Evolutionary conservation across 2,113 vertebrate species (phyloP).

Genomic region (Thalassarche chlororhynchos): DNA sequence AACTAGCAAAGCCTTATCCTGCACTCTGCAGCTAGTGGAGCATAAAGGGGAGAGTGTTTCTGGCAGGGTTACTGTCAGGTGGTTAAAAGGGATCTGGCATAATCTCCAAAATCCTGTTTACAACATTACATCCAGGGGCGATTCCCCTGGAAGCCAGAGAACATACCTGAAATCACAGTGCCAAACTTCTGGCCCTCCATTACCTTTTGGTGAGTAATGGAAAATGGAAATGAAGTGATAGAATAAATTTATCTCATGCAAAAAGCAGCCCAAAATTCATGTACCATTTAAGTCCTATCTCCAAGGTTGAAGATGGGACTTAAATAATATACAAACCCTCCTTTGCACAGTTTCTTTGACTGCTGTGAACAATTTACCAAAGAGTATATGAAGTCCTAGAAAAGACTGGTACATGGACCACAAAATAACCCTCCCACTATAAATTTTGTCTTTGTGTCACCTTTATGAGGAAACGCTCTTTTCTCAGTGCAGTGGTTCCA

Average conservation of each 20-base stretch:
- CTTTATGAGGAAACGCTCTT: not conserved
- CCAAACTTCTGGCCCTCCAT: not conserved
- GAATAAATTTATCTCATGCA: not conserved
- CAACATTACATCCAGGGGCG: not conserved
- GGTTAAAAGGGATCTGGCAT: not conserved
- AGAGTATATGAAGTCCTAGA: not conserved
- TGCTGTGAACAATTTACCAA: not conserved
- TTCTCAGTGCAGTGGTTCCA: not conserved
- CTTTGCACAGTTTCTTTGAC: not conserved
- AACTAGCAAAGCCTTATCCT: not conserved
- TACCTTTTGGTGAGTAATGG: not conserved
- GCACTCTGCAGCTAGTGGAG: not conserved
- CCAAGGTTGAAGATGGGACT: not conserved
- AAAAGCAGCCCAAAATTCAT: not conserved
- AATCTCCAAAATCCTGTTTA: not conserved
- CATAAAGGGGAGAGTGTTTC: not conserved
- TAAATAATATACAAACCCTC: not conserved
- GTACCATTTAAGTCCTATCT: not conserved
- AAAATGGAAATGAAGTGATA: not conserved
- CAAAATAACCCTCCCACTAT: not conserved
- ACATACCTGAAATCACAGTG: not conserved
- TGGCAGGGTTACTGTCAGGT: not conserved
- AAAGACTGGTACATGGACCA: not conserved
- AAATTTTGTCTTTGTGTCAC: not conserved
- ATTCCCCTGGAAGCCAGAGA: not conserved